Evolutionary conservation across 2,113 vertebrate genomes (phyloP), one percentile per base, ranked within the genome.

Genomic region (Saguinus midas): DNA sequence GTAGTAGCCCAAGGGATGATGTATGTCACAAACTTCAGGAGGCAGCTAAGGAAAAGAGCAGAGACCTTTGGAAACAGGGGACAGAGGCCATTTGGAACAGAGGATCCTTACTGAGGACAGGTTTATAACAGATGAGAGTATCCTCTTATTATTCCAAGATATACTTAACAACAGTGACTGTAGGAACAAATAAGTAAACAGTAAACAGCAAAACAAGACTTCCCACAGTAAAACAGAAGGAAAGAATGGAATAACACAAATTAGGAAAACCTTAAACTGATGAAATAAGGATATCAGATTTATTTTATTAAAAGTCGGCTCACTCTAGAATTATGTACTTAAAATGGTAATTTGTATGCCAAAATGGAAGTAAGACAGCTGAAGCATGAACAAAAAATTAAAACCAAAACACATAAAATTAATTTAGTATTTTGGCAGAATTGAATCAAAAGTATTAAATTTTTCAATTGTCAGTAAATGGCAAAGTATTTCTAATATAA

Each of bases 61-160:
- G 5, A 43, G 73, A 29, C n/a, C 23, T 43, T 5, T 27, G 48
- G 10, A 66, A 25, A 64, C 14, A 86, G 35, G 64, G 8, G 25
- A 6, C 16, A 72, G 35, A 0, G 11, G 20, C 35, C 66, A 50
- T 58, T 55, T 66, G 16, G 12, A 86, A 32, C 0, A n/a, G 27
- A 37, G 11, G 5, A 5, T 1, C 14, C 7, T 3, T 25, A 17
- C 4, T 3, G 3, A 13, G 23, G 23, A 50, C 5, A 64, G 13
- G 14, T 48, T 58, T 80, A 9, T 57, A 6, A 43, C 35, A 32
- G 3, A 57, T 52, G 27, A 9, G 5, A 50, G 3, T 25, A 23
- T 50, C 18, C 10, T 85, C 1, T 61, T 64, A 3, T 40, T 45
- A 35, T 45, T 37, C 25, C 27, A 18, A 68, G 11, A 37, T 45